phyloP scores from a whole-genome alignment of 1,140 invertebrate species.

The Drosophila kikkawai region DNA sequence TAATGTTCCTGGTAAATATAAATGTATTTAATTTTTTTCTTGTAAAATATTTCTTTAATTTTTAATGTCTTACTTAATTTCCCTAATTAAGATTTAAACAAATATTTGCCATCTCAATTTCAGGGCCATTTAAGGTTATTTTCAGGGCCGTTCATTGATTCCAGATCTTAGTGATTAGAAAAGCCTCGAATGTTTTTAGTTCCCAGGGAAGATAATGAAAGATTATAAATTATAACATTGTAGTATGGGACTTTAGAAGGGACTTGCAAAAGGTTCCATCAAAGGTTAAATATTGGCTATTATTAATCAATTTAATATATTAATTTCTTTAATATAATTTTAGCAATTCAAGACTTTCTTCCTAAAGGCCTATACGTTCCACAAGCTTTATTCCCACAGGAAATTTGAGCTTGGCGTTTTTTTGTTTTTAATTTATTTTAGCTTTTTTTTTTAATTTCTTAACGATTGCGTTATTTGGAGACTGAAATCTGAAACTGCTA shows the following conservation, averaged over 20 bases:
- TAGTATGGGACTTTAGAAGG: not conserved
- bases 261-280: too few relatives aligned
- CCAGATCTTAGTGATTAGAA: slow-evolving; percentile 22
- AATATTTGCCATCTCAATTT: slow-evolving; percentile 22
- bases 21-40: not conserved
- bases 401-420: not conserved
- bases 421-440: not conserved
- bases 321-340: not conserved
- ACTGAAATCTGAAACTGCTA: slow-evolving; percentile 3
- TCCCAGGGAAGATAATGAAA: slow-evolving; percentile 21
- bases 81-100: not conserved
- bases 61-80: not conserved
- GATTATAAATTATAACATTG: slow-evolving; percentile 4
- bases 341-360: not conserved
- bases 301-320: not conserved
- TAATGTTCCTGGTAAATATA: not conserved
- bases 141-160: slow-evolving; percentile 29
- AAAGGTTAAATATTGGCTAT: not conserved
- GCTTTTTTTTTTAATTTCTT: not conserved
- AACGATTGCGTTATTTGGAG: not conserved
- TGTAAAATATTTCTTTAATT: not conserved
- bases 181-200: slow-evolving; percentile 12
- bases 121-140: slow-evolving; percentile 1
- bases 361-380: not conserved
- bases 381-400: not conserved